Evolutionary conservation across 2,888 invertebrate species (phyloP), one percentile per base, ranked within the genome.

Genomic region (Hydrotaea cyrtoneurina): DNA sequence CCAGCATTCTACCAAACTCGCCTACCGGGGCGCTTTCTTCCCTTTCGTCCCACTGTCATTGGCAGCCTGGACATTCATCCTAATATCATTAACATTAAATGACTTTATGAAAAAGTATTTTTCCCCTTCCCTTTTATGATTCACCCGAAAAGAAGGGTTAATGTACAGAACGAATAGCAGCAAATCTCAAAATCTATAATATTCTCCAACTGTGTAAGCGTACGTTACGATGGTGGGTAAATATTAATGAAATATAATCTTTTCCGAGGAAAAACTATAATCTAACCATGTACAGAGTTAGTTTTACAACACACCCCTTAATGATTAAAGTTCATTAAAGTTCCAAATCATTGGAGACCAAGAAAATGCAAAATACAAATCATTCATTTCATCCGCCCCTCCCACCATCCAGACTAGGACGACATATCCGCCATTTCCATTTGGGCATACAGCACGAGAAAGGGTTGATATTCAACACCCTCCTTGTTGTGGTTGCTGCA

Each of bases 51-150:
- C 64, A 64, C 64, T n/a, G 64, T 64, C 50, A 0, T 13, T 2
- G 10, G 43, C 43, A 57, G n/a, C 59, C 59, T 39, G 55, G 5
- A 39, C 11, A 64, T 10, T n/a, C 39, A 17, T 39, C 31, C 17
- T 64, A 43, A 66, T 46, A 31, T 31, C 31, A 78, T 78, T 71
- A 78, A 78, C 62, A 62, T 72, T 78, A 46, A 78, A 78, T 78
- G 78, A 78, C 78, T 78, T 72, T 50, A 72, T 62, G 78, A 64
- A 73, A 59, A 64, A 78, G 72, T 77, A 4, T 31, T 31, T 31
- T 31, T 2, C 7, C 7, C 7, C 69, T n/a, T 31, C 7, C 7
- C 69, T n/a, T 43, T 53, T 43, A 43, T 66, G 39, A 39, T 26
- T 39, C 66, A 36, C 0, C 13, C 39, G 57, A 15, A 64, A 66